A percentile compares a stretch with the other conserved stretches of the same genome.
Evolutionary conservation across 2,888 invertebrate species (phyloP).

Genomic region (Hoplodrina ambigua): DNA sequence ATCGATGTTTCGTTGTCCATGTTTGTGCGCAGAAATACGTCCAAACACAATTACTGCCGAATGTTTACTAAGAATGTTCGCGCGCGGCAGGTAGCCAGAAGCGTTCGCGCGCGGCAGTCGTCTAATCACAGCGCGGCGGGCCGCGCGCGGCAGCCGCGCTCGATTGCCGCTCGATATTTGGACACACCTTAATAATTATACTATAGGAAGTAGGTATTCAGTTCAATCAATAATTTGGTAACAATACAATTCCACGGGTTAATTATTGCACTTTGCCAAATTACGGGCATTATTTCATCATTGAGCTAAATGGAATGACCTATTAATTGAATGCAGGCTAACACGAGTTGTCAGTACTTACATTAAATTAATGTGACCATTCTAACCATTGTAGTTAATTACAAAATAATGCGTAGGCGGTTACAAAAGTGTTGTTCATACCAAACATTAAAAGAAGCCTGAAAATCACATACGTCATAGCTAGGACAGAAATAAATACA

Average conservation of each 20-base stretch:
- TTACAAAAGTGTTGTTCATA: constrained; percentile 6
- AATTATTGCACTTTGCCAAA: constrained; percentile 13
- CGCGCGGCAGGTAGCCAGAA: no score
- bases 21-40: no score
- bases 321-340: neutral
- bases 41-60: no score
- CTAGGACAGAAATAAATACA: constrained; percentile 48
- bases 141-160: no score
- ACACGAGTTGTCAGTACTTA: neutral
- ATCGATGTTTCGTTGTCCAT: no score
- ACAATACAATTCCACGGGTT: constrained; percentile 18
- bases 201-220: neutral
- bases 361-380: neutral
- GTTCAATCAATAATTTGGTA: constrained; percentile 16
- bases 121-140: no score
- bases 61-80: no score
- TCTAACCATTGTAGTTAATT: constrained; percentile 3
- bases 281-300: constrained; percentile 9
- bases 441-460: constrained; percentile 24
- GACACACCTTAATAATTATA: no score
- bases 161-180: no score
- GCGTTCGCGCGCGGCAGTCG: no score
- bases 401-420: neutral
- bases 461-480: constrained; percentile 35
- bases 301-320: neutral